phyloP scores from a whole-genome alignment of 1,140 invertebrate species.

The Hypsibius dujardini region DNA sequence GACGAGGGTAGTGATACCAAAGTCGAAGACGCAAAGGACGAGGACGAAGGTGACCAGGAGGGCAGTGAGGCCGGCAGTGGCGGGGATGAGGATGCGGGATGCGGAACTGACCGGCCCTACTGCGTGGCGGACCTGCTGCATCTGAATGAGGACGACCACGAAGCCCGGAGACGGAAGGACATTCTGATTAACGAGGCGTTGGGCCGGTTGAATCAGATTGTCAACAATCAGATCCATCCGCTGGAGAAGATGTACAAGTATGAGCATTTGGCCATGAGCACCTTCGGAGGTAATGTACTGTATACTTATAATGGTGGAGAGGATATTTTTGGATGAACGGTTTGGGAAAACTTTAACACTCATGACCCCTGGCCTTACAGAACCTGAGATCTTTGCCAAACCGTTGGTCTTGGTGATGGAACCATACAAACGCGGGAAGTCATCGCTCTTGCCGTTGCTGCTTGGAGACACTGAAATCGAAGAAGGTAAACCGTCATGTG shows the following conservation, averaged over 20 bases:
- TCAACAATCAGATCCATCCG: not conserved
- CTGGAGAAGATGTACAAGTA: slow-evolving; percentile 1
- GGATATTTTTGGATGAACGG: too few species aligned
- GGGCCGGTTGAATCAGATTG: not conserved
- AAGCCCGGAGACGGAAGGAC: not conserved
- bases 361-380: not conserved
- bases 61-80: not conserved
- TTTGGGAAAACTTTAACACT: too few species aligned
- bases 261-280: not conserved
- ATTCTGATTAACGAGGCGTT: not conserved
- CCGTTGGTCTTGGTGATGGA: not conserved
- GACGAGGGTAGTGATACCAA: not conserved
- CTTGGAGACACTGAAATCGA: not conserved
- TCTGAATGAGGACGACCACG: slow-evolving; percentile 5
- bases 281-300: not conserved
- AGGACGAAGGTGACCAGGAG: not conserved
- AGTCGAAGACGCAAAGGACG: not conserved
- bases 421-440: slow-evolving; percentile 5
- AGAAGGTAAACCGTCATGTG: not conserved
- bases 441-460: not conserved
- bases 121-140: not conserved
- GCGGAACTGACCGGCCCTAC: slow-evolving; percentile 4
- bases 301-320: too few species aligned
- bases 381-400: slow-evolving; percentile 6
- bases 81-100: not conserved